Evolutionary conservation across 2,888 invertebrate genomes (phyloP).

Genomic region (Apodemia mormo): DNA sequence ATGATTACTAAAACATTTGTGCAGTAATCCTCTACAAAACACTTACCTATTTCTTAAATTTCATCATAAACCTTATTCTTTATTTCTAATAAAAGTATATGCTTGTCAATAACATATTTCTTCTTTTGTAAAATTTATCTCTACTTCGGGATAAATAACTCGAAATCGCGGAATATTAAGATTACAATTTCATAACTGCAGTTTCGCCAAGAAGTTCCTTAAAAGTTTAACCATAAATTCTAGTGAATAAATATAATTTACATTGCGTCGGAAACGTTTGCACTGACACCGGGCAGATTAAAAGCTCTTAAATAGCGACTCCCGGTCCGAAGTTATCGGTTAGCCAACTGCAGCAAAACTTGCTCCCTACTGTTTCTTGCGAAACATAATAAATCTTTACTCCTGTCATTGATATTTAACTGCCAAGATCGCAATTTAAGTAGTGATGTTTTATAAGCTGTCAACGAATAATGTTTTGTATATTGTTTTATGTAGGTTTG

Average conservation of each 20-base stretch:
- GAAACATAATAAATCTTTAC: conserved; percentile 75
- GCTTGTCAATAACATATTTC: background rate
- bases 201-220: conserved; percentile 9
- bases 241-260: conserved; percentile 45
- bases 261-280: conserved; percentile 40
- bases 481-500: too few species aligned
- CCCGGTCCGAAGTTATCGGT: conserved; percentile 60
- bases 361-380: conserved; percentile 32
- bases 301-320: conserved; percentile 59
- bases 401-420: conserved; percentile 77
- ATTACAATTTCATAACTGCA: conserved; percentile 17
- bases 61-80: too few species aligned
- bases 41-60: too few species aligned
- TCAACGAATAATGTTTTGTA: background rate
- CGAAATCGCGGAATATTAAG: conserved; percentile 3
- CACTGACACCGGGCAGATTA: conserved; percentile 54
- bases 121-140: background rate
- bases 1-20: too few species aligned
- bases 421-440: conserved; percentile 37
- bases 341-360: conserved; percentile 63
- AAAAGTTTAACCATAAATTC: conserved; percentile 41
- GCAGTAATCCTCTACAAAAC: too few species aligned
- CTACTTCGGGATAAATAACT: background rate
- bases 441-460: conserved; percentile 5
- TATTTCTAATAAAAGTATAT: conserved; percentile 16